Conservation (phyloP, 2,888 invertebrate species). For the Phorcus lineatus region DNA sequence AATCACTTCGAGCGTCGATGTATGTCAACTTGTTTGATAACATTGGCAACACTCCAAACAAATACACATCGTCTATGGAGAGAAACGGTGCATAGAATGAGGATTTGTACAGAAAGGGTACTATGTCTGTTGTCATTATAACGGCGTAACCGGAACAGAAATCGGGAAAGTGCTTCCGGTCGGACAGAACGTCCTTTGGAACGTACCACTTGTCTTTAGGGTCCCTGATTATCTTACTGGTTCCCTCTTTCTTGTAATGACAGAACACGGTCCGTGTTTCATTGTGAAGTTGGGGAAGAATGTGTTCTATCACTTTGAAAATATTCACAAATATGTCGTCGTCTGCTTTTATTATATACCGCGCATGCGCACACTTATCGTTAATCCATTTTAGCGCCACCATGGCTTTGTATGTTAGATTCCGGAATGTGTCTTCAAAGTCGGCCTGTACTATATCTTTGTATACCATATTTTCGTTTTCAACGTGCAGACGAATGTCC, state of each 20-base stretch:
- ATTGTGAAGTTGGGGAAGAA: constrained; percentile 45
- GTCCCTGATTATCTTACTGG: constrained; percentile 53
- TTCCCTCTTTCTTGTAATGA: constrained; percentile 47
- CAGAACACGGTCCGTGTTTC: constrained; percentile 49
- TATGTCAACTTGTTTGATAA: constrained; percentile 48
- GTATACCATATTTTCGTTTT: constrained; percentile 56
- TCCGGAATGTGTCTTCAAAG: constrained; percentile 60
- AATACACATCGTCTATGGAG: constrained; percentile 70
- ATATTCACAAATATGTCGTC: constrained; percentile 68
- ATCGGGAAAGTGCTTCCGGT: constrained; percentile 56
- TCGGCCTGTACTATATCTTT: constrained; percentile 64
- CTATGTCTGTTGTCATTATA: constrained; percentile 55
- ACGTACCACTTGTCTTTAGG: constrained; percentile 60
- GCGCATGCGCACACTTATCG: constrained; percentile 55
- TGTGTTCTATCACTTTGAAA: constrained; percentile 49
- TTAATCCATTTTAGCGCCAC: constrained; percentile 59
- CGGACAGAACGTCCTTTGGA: constrained; percentile 45
- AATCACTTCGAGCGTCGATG: constrained; percentile 85
- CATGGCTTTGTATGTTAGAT: constrained; percentile 65
- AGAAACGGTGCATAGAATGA: constrained; percentile 58
- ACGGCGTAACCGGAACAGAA: constrained; percentile 70
- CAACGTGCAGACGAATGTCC: constrained; percentile 42
- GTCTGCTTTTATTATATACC: constrained; percentile 61
- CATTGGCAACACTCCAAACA: constrained; percentile 61
- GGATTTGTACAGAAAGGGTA: constrained; percentile 58